Evolutionary conservation across 2,113 vertebrate species (phyloP).

Genomic region (Zosterops borbonicus): DNA sequence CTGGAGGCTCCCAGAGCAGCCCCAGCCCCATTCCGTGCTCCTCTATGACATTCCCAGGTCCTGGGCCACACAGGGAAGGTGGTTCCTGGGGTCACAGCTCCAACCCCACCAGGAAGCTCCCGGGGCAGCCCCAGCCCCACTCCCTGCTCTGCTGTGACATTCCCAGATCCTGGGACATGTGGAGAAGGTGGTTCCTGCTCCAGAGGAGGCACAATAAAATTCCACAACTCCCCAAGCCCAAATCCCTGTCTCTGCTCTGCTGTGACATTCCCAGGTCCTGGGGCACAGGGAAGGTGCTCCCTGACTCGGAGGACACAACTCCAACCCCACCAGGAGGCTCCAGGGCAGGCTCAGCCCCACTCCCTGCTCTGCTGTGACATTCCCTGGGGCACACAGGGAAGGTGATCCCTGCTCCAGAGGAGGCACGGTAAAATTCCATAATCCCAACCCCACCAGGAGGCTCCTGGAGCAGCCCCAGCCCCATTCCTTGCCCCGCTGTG

Average conservation of each 20-base stretch:
- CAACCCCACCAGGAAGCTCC: not conserved
- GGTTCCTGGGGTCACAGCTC: not conserved
- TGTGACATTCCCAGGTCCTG: too few relatives aligned
- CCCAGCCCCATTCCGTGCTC: not conserved
- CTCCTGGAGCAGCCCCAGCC: not conserved
- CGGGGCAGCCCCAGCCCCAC: fast-evolving
- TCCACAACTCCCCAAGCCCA: too few relatives aligned
- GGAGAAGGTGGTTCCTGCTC: not conserved
- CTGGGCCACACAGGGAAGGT: not conserved
- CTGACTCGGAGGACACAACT: too few relatives aligned
- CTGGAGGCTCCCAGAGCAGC: fast-evolving
- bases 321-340: not conserved
- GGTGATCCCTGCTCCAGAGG: too few relatives aligned
- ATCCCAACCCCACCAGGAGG: not conserved
- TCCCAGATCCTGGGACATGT: fast-evolving
- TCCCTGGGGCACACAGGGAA: not conserved
- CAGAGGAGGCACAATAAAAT: not conserved
- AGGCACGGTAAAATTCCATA: too few relatives aligned
- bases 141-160: not conserved
- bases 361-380: not conserved
- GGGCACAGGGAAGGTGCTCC: too few relatives aligned
- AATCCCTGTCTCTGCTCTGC: too few relatives aligned
- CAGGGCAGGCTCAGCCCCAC: not conserved
- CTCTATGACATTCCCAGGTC: fast-evolving
- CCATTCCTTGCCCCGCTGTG: not conserved